phyloP scores from a whole-genome alignment of 2,113 vertebrate species.

The Sigmodon hispidus region DNA sequence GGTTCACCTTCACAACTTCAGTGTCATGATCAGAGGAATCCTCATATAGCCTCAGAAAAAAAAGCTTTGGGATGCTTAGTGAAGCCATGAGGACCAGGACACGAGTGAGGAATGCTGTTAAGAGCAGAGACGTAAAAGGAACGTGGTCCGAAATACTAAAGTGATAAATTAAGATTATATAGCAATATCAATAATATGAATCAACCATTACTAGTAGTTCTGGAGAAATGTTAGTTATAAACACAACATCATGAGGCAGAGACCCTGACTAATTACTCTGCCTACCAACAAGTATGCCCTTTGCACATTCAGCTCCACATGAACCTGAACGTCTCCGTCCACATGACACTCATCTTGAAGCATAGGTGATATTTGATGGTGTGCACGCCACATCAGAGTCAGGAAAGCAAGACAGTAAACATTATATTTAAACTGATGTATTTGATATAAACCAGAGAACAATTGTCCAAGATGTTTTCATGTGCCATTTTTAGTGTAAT shows the following conservation, averaged over 20 bases:
- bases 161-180: neutral
- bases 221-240: neutral
- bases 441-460: neutral
- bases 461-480: neutral
- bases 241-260: rapidly evolving
- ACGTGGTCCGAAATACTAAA: neutral
- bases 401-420: neutral
- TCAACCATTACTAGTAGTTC: neutral
- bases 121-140: neutral
- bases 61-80: neutral
- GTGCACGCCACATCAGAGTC: neutral
- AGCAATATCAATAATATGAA: neutral
- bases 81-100: neutral
- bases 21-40: neutral
- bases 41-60: neutral
- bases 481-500: neutral
- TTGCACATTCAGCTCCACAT: rapidly evolving
- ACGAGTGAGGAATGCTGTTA: neutral
- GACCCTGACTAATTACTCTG: neutral
- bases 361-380: too few species aligned
- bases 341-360: neutral
- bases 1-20: neutral
- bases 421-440: neutral
- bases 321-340: neutral
- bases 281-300: rapidly evolving